Conservation (phyloP, 23 tunicate species). For the Pegea sp. region DNA sequence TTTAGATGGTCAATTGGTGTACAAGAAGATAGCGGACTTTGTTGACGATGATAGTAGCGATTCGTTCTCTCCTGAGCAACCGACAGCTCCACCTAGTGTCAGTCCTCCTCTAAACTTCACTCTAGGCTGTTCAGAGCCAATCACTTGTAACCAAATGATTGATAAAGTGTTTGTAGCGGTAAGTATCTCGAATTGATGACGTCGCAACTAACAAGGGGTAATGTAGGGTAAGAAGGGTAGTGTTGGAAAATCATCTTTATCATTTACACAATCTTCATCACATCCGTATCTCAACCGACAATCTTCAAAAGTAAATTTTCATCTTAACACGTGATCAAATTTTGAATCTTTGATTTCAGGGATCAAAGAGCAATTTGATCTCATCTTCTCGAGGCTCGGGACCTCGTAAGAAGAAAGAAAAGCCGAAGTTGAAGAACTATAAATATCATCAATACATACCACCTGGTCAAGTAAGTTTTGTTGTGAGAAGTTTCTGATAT, state of each 20-base stretch:
- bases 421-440: slow-evolving; percentile 75
- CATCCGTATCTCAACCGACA: slow-evolving; percentile 1
- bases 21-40: slow-evolving; percentile 53
- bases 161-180: no score
- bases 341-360: slow-evolving; percentile 9
- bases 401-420: slow-evolving; percentile 43
- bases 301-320: not conserved
- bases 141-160: no score
- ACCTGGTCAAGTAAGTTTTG: slow-evolving; percentile 63
- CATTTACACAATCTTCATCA: no score
- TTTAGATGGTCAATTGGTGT: slow-evolving; percentile 64
- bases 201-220: no score
- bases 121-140: no score
- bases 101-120: slow-evolving; percentile 15
- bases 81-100: slow-evolving; percentile 7
- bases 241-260: no score
- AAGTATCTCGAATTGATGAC: no score
- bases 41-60: slow-evolving; percentile 54
- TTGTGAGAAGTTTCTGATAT: no score
- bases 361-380: slow-evolving; percentile 28
- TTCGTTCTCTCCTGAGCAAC: slow-evolving; percentile 76
- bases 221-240: no score
- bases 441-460: slow-evolving; percentile 93
- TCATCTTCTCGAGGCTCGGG: slow-evolving; percentile 7
- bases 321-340: not conserved